Evolutionary conservation across 1,140 invertebrate genomes (phyloP).

Genomic region (Drosophila auraria): DNA sequence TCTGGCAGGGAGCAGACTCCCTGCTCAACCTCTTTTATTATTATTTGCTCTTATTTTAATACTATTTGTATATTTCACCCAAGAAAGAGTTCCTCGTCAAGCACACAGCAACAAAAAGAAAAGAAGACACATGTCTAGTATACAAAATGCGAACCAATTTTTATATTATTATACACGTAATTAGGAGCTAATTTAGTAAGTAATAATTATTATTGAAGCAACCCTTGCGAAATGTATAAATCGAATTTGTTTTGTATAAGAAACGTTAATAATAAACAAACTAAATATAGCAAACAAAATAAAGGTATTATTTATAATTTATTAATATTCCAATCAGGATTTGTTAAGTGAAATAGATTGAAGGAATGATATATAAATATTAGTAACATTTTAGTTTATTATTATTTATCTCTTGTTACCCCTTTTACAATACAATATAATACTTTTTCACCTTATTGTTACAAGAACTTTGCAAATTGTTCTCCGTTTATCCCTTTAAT

Average conservation of each 20-base stretch:
- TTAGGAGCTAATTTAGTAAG: conserved; percentile 25
- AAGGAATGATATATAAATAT: not conserved
- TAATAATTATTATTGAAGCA: conserved; percentile 46
- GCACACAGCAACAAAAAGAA: conserved; percentile 13
- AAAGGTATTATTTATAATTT: not conserved
- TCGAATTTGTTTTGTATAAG: conserved; percentile 68
- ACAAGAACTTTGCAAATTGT: too few species aligned
- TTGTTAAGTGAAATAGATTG: too few species aligned
- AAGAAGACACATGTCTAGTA: conserved; percentile 11
- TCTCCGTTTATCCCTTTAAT: too few species aligned
- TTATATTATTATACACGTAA: conserved; percentile 33
- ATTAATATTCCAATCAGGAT: not conserved
- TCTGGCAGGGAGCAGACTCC: conserved; percentile 25
- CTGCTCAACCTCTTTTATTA: conserved; percentile 10
- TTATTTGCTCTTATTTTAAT: conserved; percentile 25
- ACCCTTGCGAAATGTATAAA: conserved; percentile 46
- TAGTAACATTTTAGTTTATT: not conserved
- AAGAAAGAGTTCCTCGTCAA: conserved; percentile 41
- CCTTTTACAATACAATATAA: too few species aligned
- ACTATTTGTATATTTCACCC: conserved; percentile 34
- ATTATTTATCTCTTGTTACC: not conserved
- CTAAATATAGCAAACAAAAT: not conserved
- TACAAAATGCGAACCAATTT: conserved; percentile 29
- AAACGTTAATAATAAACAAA: conserved; percentile 56
- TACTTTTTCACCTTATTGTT: too few species aligned